phyloP scores from a whole-genome alignment of 64 coral and sea anemone genomes.

The Pocillopora verrucosa region DNA sequence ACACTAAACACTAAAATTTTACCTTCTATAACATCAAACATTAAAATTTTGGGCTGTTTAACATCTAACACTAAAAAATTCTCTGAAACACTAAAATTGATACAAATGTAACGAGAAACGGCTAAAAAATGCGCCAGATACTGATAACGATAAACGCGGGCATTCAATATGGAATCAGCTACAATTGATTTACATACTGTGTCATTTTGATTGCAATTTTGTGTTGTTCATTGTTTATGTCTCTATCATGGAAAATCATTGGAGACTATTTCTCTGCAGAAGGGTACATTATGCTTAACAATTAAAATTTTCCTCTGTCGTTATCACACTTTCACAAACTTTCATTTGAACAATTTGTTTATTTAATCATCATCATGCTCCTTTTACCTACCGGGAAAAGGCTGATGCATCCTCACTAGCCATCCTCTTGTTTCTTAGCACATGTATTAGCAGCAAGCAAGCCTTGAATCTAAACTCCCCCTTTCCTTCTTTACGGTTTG shows the following conservation, averaged over 20 bases:
- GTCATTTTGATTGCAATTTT: neutral
- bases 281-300: slow-evolving; percentile 28
- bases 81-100: no score
- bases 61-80: no score
- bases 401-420: slow-evolving; percentile 11
- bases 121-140: no score
- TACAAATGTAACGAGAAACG: no score
- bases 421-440: slow-evolving; percentile 44
- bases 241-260: slow-evolving; percentile 37
- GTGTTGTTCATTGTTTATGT: neutral
- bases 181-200: neutral
- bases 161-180: no score
- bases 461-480: neutral
- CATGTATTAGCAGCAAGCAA: slow-evolving; percentile 43
- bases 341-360: slow-evolving; percentile 36
- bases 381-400: slow-evolving; percentile 33
- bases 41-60: no score
- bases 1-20: no score
- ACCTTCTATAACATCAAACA: no score
- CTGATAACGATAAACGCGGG: no score
- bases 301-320: slow-evolving; percentile 22
- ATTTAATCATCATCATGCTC: slow-evolving; percentile 36
- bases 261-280: slow-evolving; percentile 34
- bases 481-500: slow-evolving; percentile 31
- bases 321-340: slow-evolving; percentile 30